Base-by-base conservation (phyloP, 1,140 invertebrate genomes). In the Papilio polytes region DNA sequence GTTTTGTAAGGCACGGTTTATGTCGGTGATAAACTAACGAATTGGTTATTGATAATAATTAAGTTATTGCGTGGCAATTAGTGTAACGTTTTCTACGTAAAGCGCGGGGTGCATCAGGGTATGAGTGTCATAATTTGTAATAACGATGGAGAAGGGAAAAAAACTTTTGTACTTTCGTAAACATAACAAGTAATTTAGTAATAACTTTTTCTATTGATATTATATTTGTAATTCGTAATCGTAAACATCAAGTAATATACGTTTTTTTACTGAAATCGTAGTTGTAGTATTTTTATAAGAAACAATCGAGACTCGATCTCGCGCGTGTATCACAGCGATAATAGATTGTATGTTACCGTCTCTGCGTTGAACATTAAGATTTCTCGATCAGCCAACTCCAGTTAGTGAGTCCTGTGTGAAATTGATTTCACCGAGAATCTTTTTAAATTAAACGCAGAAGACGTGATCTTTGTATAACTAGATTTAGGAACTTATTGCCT, bases 71-170 rank as follows among this genome's bases (percentile, higher is more conserved):
- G 90, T 92, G 93, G 93, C 92, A 94, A 95, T 93, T 92, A 94
- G 88, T 88, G 80, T 93, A 90, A 90, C 87, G 80, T 89, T 87
- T 84, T 89, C 86, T 89, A 91, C 87, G 86, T 92, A 92, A 94
- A 88, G 93, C 91, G 94, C 94, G 93, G 95, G 94, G 93, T 95
- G 91, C 89, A 95, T 95, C 95, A 95, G 95, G 95, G 95, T 95
- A 95, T 94, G 95, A 93, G 91, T 95, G 93, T 95, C 94, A 94
- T 94, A 93, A 91, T 91, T 93, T 90, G 90, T 93, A 93, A 90
- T 91, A 90, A 90, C 85, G 82, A 88, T 20, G 77, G 59, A 59
- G 81, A 83, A 76, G 73, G 63, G 72, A 77, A 82, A 80, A 80
- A 89, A 90, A 90, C 85, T 94, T 94, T 94, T 95, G 94, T 95